phyloP scores from a whole-genome alignment of 1,140 invertebrate genomes.

The Danaus plexippus region DNA sequence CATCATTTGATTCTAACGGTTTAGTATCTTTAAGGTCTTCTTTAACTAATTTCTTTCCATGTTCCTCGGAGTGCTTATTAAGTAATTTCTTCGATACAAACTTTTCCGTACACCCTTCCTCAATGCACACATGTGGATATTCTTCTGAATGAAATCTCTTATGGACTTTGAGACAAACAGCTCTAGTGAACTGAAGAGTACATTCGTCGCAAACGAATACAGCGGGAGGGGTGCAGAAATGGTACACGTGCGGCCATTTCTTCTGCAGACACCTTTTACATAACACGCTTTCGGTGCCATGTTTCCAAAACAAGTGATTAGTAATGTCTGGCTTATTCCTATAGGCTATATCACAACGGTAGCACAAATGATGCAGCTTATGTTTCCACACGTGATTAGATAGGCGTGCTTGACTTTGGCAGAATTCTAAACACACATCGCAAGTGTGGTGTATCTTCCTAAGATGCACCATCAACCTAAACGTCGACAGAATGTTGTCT shows the following conservation, averaged over 20 bases:
- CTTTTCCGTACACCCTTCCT: constrained; percentile 78
- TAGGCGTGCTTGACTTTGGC: constrained; percentile 81
- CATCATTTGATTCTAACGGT: constrained; percentile 31
- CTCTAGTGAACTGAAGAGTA: constrained; percentile 79
- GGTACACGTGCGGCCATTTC: constrained; percentile 92
- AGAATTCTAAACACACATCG: constrained; percentile 87
- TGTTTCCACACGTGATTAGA: constrained; percentile 92
- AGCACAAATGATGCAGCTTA: constrained; percentile 87
- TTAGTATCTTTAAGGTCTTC: constrained; percentile 59
- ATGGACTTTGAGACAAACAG: constrained; percentile 87
- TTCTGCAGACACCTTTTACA: constrained; percentile 90
- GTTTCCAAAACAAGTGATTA: constrained; percentile 92
- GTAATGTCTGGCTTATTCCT: constrained; percentile 89
- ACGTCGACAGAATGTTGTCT: constrained; percentile 83
- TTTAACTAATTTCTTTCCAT: constrained; percentile 40
- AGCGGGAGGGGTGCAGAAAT: constrained; percentile 86
- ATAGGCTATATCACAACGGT: constrained; percentile 87
- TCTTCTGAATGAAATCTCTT: constrained; percentile 83
- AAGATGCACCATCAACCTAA: constrained; percentile 88
- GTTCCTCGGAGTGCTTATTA: constrained; percentile 77
- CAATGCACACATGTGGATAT: constrained; percentile 78
- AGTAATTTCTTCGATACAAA: constrained; percentile 88
- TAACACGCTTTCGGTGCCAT: constrained; percentile 87
- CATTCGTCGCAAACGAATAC: constrained; percentile 87
- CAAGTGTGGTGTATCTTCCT: constrained; percentile 86